These are phyloP conservation scores for Leptothorax acervorum DNA, from an alignment of 2,888 invertebrate genomes.

Conservation along the genomic window DNA sequence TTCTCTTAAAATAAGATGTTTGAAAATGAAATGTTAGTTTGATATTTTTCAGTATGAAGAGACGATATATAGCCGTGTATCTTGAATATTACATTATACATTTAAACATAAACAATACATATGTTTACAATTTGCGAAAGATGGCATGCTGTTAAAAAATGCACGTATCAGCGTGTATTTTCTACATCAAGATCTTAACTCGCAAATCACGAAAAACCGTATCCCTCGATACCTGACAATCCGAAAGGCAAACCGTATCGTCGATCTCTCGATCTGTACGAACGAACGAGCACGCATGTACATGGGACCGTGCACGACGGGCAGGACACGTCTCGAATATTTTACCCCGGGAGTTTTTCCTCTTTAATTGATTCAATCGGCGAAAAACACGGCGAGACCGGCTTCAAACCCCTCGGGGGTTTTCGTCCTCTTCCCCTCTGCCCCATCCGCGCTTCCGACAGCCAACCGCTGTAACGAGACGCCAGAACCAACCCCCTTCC, in stretches of 20 bases:
- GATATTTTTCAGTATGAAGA: too few relatives aligned
- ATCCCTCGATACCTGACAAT: conserved; percentile 63
- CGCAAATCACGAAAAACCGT: conserved; percentile 33
- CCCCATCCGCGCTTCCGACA: conserved; percentile 75
- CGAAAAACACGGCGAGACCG: conserved; percentile 84
- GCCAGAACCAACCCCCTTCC: conserved; percentile 81
- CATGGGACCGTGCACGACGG: conserved; percentile 63
- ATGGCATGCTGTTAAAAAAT: not conserved
- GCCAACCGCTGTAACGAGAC: conserved; percentile 84
- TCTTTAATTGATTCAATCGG: conserved; percentile 86
- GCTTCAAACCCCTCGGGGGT: conserved; percentile 74
- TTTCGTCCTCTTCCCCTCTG: conserved; percentile 66
- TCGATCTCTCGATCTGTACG: conserved; percentile 68
- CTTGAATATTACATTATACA: too few relatives aligned
- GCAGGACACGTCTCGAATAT: conserved; percentile 79
- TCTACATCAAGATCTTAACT: conserved; percentile 33
- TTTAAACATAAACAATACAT: not conserved
- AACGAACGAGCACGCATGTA: conserved; percentile 63
- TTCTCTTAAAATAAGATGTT: too few relatives aligned
- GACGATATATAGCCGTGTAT: too few relatives aligned
- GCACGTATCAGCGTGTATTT: conserved; percentile 42
- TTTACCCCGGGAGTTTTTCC: conserved; percentile 81
- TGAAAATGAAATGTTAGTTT: too few relatives aligned
- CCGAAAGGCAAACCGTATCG: conserved; percentile 58
- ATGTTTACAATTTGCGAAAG: not conserved